Percentiles rank a stretch among this genome's conserved stretches.
Evolutionary conservation across 1,140 invertebrate species (phyloP).

Genomic region (Diachasma alloeum): DNA sequence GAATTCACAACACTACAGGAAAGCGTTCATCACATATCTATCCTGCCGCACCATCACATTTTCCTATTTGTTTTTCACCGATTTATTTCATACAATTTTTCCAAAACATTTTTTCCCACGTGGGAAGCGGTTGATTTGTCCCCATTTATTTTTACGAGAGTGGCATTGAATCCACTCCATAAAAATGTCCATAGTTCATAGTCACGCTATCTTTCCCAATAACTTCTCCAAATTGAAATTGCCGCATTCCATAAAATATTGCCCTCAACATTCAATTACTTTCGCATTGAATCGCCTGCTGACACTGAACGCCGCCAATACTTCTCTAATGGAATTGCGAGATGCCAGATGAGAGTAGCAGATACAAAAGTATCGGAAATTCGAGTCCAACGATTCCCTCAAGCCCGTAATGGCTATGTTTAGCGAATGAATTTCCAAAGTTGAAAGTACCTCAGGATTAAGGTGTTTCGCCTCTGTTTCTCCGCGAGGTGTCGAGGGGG

Average conservation of each 20-base stretch:
- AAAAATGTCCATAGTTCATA: too few species aligned
- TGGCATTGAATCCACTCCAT: too few species aligned
- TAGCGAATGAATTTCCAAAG: conserved; percentile 27
- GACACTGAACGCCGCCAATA: not conserved
- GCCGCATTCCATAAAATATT: not conserved
- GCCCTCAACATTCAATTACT: conserved; percentile 33
- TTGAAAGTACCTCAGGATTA: conserved; percentile 16
- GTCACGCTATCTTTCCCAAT: not conserved
- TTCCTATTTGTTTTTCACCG: too few species aligned
- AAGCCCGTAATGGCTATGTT: conserved; percentile 13
- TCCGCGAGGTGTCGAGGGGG: too few species aligned
- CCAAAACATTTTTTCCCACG: too few species aligned
- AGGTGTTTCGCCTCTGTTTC: too few species aligned
- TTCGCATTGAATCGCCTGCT: conserved; percentile 10
- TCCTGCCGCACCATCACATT: too few species aligned
- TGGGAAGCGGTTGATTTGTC: too few species aligned
- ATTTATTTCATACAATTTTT: too few species aligned
- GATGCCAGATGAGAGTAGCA: not conserved
- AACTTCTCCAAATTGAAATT: not conserved
- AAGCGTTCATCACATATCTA: too few species aligned
- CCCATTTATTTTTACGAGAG: too few species aligned
- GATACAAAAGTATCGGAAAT: conserved; percentile 14
- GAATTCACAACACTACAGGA: too few species aligned
- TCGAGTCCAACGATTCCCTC: conserved; percentile 14
- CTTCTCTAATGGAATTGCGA: not conserved